Evolutionary conservation across 2,113 vertebrate species (phyloP).

Genomic region (Ranitomeya variabilis): DNA sequence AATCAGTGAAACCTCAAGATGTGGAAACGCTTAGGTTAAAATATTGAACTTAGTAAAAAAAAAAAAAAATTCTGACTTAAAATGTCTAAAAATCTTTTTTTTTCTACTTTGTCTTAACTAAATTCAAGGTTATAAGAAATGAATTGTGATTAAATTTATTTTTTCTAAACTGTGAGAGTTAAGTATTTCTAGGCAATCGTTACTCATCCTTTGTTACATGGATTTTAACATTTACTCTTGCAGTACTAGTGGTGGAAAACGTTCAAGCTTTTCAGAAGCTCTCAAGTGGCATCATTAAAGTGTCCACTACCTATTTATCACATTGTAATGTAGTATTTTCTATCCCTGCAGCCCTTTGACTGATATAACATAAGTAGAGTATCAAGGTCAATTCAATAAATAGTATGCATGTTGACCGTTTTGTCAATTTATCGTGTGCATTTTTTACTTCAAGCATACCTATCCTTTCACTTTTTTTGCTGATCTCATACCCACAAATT

Average conservation of each 20-base stretch:
- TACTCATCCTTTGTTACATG: not conserved
- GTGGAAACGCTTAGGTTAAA: constrained; percentile 58
- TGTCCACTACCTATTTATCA: not conserved
- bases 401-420: not conserved
- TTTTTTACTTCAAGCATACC: not conserved
- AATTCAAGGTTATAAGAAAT: constrained; percentile 25
- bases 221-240: not conserved
- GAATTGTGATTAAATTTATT: constrained; percentile 12
- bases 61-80: constrained; percentile 33
- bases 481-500: too few relatives aligned
- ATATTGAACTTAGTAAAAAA: constrained; percentile 59
- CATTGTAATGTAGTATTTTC: not conserved
- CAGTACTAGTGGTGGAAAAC: not conserved
- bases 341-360: not conserved
- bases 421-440: not conserved
- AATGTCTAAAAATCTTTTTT: constrained; percentile 13
- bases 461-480: too few relatives aligned
- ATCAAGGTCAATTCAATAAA: constrained; percentile 4
- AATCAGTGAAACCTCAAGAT: constrained; percentile 48
- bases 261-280: not conserved
- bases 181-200: not conserved
- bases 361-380: not conserved
- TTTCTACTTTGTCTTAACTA: not conserved
- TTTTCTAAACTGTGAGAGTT: not conserved
- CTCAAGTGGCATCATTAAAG: not conserved